These are phyloP conservation scores for Euura lappo DNA, from an alignment of 1,140 invertebrate species.

Conservation along the genomic window DNA sequence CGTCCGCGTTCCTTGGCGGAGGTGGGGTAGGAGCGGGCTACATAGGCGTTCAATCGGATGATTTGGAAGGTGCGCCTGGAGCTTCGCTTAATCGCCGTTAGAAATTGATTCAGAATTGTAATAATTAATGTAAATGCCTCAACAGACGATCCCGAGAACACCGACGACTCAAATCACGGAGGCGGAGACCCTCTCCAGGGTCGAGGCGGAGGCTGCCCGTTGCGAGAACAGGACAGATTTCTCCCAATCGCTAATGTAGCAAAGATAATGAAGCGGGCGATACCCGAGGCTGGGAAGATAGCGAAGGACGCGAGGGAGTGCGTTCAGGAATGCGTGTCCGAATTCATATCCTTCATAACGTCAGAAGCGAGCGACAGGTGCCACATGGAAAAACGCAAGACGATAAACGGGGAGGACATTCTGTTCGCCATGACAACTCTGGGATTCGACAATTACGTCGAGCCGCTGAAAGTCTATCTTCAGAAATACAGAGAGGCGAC, in stretches of 20 bases:
- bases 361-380: slow-evolving; percentile 97
- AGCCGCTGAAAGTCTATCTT: slow-evolving; percentile 94
- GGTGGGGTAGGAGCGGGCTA: slow-evolving; percentile 51
- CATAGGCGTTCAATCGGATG: slow-evolving; percentile 58
- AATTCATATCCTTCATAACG: slow-evolving; percentile 99
- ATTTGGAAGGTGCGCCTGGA: slow-evolving; percentile 56
- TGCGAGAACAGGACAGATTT: slow-evolving; percentile 93
- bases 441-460: slow-evolving; percentile 98
- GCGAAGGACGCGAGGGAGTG: slow-evolving; percentile 99
- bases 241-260: slow-evolving; percentile 98
- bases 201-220: slow-evolving; percentile 58
- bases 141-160: slow-evolving; percentile 68
- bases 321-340: slow-evolving; percentile 99
- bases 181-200: slow-evolving; percentile 58
- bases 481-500: slow-evolving; percentile 94
- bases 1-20: slow-evolving; percentile 48
- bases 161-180: slow-evolving; percentile 74
- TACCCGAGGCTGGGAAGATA: slow-evolving; percentile 96
- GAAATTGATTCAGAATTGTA: slow-evolving; percentile 22
- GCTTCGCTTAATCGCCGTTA: slow-evolving; percentile 8
- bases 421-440: slow-evolving; percentile 95
- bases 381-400: slow-evolving; percentile 98
- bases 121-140: slow-evolving; percentile 7
- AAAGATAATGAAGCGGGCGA: slow-evolving; percentile 98
- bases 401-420: slow-evolving; percentile 99